These are phyloP conservation scores for Tragelaphus imberbis DNA, from an alignment of 2,113 vertebrate species.

Conservation along the genomic window DNA sequence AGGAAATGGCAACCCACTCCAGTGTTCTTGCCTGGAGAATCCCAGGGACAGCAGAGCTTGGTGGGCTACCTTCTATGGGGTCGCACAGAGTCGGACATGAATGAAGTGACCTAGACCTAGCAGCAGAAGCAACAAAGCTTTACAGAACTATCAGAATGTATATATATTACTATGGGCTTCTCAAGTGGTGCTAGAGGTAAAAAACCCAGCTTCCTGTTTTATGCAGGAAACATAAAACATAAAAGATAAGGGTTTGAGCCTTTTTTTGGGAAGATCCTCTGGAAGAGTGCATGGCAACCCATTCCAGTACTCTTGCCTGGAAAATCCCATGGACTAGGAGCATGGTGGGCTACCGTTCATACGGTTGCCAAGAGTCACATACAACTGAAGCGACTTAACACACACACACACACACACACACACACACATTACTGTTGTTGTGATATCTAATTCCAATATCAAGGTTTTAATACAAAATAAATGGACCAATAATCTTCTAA, in stretches of 20 bases:
- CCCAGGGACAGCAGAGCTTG: fast-evolving
- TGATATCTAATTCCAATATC: neutral
- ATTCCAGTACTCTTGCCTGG: neutral
- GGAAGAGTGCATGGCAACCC: fast-evolving
- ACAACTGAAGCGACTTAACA: neutral
- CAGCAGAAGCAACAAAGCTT: neutral
- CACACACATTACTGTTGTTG: neutral
- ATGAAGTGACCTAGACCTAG: neutral
- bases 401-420: neutral
- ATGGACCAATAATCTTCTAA: neutral
- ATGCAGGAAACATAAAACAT: neutral
- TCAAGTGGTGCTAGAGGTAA: neutral
- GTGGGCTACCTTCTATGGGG: neutral
- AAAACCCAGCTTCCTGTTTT: neutral
- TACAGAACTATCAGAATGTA: neutral
- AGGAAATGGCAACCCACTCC: neutral
- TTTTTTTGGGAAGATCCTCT: neutral
- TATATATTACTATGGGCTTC: neutral
- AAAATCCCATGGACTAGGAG: neutral
- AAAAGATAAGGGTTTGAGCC: neutral
- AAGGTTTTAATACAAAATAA: neutral
- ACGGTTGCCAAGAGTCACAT: neutral
- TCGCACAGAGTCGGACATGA: neutral
- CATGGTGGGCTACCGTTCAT: neutral
- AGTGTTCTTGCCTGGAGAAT: neutral